Evolutionary conservation across 2,888 invertebrate species (phyloP).

Genomic region (Caenorhabditis zanzibari): DNA sequence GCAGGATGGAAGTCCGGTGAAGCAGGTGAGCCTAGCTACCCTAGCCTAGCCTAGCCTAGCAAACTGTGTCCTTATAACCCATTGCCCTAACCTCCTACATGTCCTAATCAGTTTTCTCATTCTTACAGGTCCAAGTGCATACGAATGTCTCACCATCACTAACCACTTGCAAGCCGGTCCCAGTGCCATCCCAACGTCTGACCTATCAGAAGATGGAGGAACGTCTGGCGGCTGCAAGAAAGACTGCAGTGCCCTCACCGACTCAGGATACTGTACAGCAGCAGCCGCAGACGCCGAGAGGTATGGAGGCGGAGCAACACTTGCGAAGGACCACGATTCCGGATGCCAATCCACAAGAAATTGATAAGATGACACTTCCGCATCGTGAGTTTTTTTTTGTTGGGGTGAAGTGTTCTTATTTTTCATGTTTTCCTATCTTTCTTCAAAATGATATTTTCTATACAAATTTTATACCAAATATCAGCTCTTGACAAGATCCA

Average conservation of each 20-base stretch:
- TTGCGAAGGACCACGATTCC: slow-evolving; percentile 31
- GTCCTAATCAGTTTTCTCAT: neutral
- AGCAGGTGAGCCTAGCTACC: slow-evolving; percentile 80
- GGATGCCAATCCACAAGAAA: slow-evolving; percentile 45
- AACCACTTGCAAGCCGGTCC: slow-evolving; percentile 77
- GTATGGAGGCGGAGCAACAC: neutral
- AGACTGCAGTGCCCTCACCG: slow-evolving; percentile 34
- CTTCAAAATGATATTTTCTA: too few species aligned
- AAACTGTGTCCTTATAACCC: too few species aligned
- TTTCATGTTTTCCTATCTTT: neutral
- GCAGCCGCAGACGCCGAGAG: neutral
- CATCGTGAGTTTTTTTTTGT: slow-evolving; percentile 74
- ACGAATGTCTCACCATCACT: slow-evolving; percentile 67
- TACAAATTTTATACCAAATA: too few species aligned
- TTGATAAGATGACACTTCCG: slow-evolving; percentile 79
- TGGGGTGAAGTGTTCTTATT: neutral
- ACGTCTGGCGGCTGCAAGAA: slow-evolving; percentile 50
- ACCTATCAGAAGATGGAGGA: slow-evolving; percentile 82
- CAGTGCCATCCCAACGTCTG: slow-evolving; percentile 82
- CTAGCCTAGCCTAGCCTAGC: too few species aligned
- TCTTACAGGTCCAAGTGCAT: slow-evolving; percentile 76
- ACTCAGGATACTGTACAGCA: slow-evolving; percentile 18
- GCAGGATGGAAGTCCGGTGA: slow-evolving; percentile 76
- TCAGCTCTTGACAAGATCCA: too few species aligned
- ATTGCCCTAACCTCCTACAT: neutral